Percentiles rank a stretch among this genome's conserved stretches.
Conservation (phyloP, 2,888 invertebrate species). For the Psococerastis gibbosa region DNA sequence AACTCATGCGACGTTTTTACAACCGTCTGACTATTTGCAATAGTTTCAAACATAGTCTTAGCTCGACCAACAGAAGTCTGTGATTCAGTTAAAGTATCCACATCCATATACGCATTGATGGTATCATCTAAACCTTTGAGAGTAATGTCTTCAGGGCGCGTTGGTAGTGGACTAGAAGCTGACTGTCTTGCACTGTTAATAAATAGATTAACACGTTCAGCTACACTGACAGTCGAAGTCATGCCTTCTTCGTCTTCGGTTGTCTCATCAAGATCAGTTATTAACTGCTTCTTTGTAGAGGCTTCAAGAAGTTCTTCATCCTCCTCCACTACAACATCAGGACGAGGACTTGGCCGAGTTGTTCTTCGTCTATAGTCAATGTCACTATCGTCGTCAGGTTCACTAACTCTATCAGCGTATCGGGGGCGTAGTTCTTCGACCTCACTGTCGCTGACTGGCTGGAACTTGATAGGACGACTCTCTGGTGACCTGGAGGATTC, state of each 20-base stretch:
- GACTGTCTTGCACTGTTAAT: slow-evolving; percentile 25
- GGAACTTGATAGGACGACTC: neutral
- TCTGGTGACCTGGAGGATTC: slow-evolving; percentile 35
- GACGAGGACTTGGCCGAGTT: neutral
- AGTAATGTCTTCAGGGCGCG: slow-evolving; percentile 20
- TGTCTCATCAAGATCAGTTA: slow-evolving; percentile 20
- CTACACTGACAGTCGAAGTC: slow-evolving; percentile 28
- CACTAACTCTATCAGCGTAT: slow-evolving; percentile 52
- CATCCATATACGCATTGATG: slow-evolving; percentile 9
- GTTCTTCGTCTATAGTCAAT: neutral
- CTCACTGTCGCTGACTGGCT: neutral
- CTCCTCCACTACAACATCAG: slow-evolving; percentile 1
- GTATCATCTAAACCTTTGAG: slow-evolving; percentile 21
- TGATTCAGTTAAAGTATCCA: slow-evolving; percentile 32
- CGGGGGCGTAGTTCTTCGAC: slow-evolving; percentile 30
- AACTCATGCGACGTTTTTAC: slow-evolving; percentile 4
- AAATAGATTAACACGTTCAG: slow-evolving; percentile 35
- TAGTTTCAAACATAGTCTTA: slow-evolving; percentile 49
- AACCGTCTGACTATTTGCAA: slow-evolving; percentile 24
- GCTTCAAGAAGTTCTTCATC: neutral
- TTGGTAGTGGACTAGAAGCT: slow-evolving; percentile 12
- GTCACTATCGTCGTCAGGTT: slow-evolving; percentile 42
- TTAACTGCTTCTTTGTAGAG: slow-evolving; percentile 15
- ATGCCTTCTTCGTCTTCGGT: slow-evolving; percentile 13
- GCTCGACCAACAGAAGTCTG: slow-evolving; percentile 43